Evolutionary conservation across 2,113 vertebrate genomes (phyloP), one percentile per base, ranked within the genome.

Genomic region (Alexandromys fortis): DNA sequence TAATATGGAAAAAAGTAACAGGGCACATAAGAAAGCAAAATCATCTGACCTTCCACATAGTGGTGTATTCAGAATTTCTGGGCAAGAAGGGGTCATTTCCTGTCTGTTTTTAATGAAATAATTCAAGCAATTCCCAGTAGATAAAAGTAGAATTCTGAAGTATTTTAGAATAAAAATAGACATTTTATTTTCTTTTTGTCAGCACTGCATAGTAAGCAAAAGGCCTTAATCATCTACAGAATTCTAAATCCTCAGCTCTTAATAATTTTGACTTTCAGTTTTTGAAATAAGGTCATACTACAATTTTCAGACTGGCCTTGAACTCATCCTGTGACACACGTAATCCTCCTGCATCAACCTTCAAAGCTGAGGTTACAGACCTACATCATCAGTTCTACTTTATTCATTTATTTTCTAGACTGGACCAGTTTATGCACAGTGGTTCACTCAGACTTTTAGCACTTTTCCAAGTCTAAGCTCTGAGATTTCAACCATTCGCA

Each of bases 11-110:
- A 58, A 42, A 35, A 89, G 61, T 58, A 65, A n/a, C 35, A 87
- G 35, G 63, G 9, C 19, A 86, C 30, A 35, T 38, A 78, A 94
- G 61, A 76, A 95, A 17, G 70, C 42, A 95, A 33, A 95, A 92
- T 0, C 3, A 91, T 86, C 86, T 52, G 28, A 91, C 24, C 9
- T 94, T 90, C 6, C 45, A 35, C 1, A 33, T 52, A n/a, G 14
- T 89, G 4, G 47, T 58, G 45, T 19, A 38, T 17, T 68, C 78
- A 19, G 8, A 92, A 65, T 97, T 96, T 13, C 61, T 82, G 90
- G 85, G 14, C 33, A 86, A 35, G 30, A 94, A 42, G n/a, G 11
- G 4, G 22, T 90, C 24, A 4, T 94, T 93, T 91, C 47, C 52
- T 91, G 13, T 61, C 11, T 61, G 42, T 19, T 79, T 94, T 75